These are phyloP conservation scores for Leptocoma aspasia DNA, from an alignment of 2,113 vertebrate genomes.

Conservation along the genomic window DNA sequence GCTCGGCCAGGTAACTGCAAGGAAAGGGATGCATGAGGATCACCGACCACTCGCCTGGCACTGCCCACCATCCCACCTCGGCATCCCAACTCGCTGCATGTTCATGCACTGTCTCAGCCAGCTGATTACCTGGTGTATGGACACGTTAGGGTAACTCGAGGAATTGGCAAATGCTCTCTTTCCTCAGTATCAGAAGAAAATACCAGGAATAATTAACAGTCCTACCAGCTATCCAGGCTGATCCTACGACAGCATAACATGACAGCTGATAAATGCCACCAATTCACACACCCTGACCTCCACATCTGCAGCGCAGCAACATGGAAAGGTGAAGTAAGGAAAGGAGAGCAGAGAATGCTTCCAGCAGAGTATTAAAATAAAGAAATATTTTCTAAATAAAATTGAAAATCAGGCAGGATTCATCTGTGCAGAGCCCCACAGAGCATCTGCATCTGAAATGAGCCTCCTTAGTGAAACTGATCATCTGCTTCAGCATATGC, in stretches of 20 bases:
- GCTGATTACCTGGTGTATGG: accelerated
- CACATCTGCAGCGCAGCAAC: accelerated
- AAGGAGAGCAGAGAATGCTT: background rate
- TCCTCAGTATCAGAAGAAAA: background rate
- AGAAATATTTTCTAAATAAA: background rate
- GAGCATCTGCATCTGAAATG: slow-evolving; percentile 3
- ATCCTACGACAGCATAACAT: accelerated
- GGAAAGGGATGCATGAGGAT: background rate
- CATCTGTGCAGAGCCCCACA: background rate
- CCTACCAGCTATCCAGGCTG: background rate
- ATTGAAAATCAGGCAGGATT: background rate
- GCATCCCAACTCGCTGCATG: accelerated
- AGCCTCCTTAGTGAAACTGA: background rate
- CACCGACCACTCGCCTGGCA: accelerated
- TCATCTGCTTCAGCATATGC: accelerated
- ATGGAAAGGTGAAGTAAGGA: background rate
- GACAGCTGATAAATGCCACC: background rate
- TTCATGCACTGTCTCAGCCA: background rate
- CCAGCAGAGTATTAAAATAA: background rate
- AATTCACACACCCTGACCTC: background rate
- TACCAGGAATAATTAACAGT: background rate
- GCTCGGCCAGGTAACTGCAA: slow-evolving; percentile 92
- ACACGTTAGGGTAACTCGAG: accelerated
- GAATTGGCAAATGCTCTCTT: background rate
- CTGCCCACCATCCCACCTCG: accelerated